Evolutionary conservation across 2,113 vertebrate genomes (phyloP).

Genomic region (Tachysurus fulvidraco): DNA sequence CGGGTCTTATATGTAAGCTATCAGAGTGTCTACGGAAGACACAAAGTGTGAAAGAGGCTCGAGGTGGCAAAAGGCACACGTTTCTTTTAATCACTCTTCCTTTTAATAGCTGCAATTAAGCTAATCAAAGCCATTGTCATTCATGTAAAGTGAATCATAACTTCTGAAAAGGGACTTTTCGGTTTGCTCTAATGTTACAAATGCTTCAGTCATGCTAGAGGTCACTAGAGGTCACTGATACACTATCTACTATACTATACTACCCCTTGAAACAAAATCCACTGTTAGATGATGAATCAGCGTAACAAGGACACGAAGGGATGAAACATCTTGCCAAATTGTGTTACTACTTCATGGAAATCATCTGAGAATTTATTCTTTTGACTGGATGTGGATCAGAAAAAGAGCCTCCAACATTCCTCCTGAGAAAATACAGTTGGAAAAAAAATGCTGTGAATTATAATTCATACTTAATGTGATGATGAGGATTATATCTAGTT

Average conservation of each 20-base stretch:
- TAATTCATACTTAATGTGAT: neutral
- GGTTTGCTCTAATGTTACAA: neutral
- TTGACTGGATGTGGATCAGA: neutral
- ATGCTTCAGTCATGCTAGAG: neutral
- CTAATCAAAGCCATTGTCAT: neutral
- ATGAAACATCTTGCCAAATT: neutral
- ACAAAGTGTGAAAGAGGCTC: neutral
- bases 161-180: neutral
- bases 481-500: neutral
- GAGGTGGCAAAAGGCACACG: neutral
- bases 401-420: neutral
- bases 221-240: neutral
- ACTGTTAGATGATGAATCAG: neutral
- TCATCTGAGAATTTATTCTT: neutral
- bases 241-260: neutral
- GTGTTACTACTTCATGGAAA: neutral
- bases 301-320: neutral
- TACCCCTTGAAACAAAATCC: neutral
- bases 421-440: neutral
- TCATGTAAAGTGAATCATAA: neutral
- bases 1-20: neutral
- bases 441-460: neutral
- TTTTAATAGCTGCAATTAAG: neutral
- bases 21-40: neutral
- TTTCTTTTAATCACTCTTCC: neutral